phyloP scores from a whole-genome alignment of 2,888 invertebrate species.

The Apamea crenata region DNA sequence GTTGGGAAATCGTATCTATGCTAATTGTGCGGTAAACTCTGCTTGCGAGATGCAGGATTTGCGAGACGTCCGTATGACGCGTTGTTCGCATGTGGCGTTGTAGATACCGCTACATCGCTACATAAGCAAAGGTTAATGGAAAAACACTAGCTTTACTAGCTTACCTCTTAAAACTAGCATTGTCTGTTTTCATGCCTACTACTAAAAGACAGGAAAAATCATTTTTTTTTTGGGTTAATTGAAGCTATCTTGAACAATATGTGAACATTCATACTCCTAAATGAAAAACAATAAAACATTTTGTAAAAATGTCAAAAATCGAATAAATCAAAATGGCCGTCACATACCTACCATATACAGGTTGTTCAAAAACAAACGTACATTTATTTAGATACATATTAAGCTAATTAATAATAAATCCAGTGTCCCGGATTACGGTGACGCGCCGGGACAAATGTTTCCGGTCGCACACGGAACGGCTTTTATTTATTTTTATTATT shows the following conservation, averaged over 20 bases:
- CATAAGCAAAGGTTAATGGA: neutral
- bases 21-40: too few species aligned
- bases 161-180: neutral
- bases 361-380: conserved; percentile 71
- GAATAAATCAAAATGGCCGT: conserved; percentile 55
- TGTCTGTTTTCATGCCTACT: neutral
- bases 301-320: conserved; percentile 42
- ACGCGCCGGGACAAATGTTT: conserved; percentile 89
- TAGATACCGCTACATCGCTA: too few species aligned
- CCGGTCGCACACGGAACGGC: conserved; percentile 83
- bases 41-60: too few species aligned
- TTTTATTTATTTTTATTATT: conserved; percentile 89
- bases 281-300: conserved; percentile 31
- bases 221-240: too few species aligned
- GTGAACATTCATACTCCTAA: neutral
- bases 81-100: too few species aligned
- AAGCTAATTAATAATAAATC: conserved; percentile 90
- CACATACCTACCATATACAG: conserved; percentile 56
- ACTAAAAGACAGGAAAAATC: neutral
- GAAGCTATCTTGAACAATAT: conserved; percentile 11
- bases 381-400: conserved; percentile 77
- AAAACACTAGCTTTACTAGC: neutral
- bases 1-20: too few species aligned
- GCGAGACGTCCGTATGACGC: too few species aligned
- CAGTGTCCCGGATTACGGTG: conserved; percentile 86